phyloP scores from a whole-genome alignment of 2,113 vertebrate species.

The Pteruthius melanotis region DNA sequence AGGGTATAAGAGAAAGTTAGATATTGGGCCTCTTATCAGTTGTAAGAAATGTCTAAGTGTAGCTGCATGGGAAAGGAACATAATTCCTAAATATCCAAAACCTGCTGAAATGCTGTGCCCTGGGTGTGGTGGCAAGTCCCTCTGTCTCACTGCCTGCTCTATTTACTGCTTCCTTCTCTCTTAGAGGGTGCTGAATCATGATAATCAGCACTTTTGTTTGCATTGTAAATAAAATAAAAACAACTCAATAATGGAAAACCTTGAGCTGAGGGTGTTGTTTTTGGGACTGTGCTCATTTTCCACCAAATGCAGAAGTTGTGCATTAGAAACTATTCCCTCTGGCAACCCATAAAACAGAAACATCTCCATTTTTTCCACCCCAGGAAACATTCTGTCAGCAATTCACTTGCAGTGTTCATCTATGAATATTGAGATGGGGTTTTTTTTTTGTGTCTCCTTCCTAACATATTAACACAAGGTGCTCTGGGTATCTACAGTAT shows the following conservation, averaged over 20 bases:
- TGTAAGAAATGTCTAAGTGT: background rate
- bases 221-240: conserved; percentile 31
- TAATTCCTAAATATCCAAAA: background rate
- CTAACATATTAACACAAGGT: conserved; percentile 8
- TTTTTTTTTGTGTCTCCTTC: background rate
- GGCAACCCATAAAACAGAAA: conserved; percentile 52
- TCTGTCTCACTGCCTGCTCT: background rate
- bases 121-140: background rate
- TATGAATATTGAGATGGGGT: conserved; percentile 25
- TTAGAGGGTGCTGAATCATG: conserved; percentile 1
- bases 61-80: background rate
- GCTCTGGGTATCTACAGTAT: background rate
- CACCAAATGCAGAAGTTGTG: background rate
- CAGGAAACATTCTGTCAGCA: conserved; percentile 55
- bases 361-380: conserved; percentile 35
- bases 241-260: conserved; percentile 2
- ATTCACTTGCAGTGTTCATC: conserved; percentile 31
- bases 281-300: conserved; percentile 22
- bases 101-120: background rate
- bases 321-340: conserved; percentile 38
- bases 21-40: background rate
- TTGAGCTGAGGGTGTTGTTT: conserved; percentile 20
- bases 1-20: background rate
- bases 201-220: background rate
- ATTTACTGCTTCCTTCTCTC: background rate